Evolutionary conservation across 2,797 vertebrate genomes (phyloP), one percentile per base, ranked within the genome.

Genomic region (Percopsis omiscomaycus): DNA sequence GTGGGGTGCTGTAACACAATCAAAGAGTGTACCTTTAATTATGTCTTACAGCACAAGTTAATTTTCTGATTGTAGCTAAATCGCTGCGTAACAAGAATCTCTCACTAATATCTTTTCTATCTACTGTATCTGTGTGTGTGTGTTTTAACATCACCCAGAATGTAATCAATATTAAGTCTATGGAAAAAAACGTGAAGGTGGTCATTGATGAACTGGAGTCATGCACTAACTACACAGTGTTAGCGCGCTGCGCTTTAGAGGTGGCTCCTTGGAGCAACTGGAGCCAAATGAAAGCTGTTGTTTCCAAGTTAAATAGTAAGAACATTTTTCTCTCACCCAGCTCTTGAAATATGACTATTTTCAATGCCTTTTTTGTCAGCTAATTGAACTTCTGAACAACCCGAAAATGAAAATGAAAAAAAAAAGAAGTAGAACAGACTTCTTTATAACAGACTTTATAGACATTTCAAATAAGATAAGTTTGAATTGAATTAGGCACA

Each of bases 301-400:
- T 82, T 22, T 85, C 88, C n/a, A 46, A 68, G 72, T 50, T 84
- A 0, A 83, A 79, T 1, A 61, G 90, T 91, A 81, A 88, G 79
- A 16, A 22, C 15, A 22, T 62, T 48, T 9, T 44, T 37, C 4
- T 10, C 48, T 45, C 1, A 2, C 42, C 13, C 27, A 16, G 11
- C n/a, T 11, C 55, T 45, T 12, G 9, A 10, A 16, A n/a, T 44
- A 37, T n/a, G 30, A 32, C 30, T 42, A 54, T 11, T 30, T 6
- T 14, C 27, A 14, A 27, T 2, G 50, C 14, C 27, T 13, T 30
- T 16, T 54, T 4, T 29, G 10, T 12, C 13, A 28, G 13, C 52
- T 30, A 14, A 29, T 54, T 11, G 3, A 54, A 11, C 52, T 5
- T 8, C 6, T 2, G 37, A 42, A 42, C 8, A 42, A 42, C 37